Percentiles rank a stretch among this genome's conserved stretches.
These are phyloP conservation scores for Takifugu flavidus DNA, from an alignment of 2,113 vertebrate genomes.

Conservation along the genomic window DNA sequence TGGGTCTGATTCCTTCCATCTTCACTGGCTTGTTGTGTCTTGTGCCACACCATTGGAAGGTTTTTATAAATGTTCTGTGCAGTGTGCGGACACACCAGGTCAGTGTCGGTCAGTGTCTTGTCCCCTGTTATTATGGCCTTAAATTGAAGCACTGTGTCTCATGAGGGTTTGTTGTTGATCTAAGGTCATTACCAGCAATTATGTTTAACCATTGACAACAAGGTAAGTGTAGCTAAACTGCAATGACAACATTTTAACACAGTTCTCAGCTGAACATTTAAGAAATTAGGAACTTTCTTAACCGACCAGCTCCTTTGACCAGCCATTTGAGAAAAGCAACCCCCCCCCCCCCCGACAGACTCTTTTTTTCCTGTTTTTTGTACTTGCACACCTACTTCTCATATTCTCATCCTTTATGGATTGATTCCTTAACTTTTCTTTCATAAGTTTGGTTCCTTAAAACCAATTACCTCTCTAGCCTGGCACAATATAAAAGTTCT, in stretches of 20 bases:
- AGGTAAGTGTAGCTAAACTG: conserved; percentile 27
- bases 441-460: background rate
- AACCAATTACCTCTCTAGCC: too few species aligned
- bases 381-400: background rate
- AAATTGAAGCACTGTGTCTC: conserved; percentile 66
- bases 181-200: conserved; percentile 37
- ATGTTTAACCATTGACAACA: conserved; percentile 39
- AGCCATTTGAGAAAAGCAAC: conserved; percentile 5
- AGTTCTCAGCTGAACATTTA: conserved; percentile 5
- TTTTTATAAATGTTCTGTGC: background rate
- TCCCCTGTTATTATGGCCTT: conserved; percentile 29
- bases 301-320: background rate
- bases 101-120: conserved; percentile 20
- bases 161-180: conserved; percentile 37
- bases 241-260: conserved; percentile 13
- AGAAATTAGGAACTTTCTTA: background rate
- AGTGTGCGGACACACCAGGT: conserved; percentile 35
- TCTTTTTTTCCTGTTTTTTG: conserved; percentile 4
- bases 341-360: background rate
- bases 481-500: too few species aligned
- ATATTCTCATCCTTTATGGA: background rate
- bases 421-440: background rate
- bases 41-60: background rate
- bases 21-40: conserved; percentile 42
- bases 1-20: conserved; percentile 19